Evolutionary conservation across 2,888 invertebrate genomes (phyloP).

Genomic region (Aleiodes leptofemur): DNA sequence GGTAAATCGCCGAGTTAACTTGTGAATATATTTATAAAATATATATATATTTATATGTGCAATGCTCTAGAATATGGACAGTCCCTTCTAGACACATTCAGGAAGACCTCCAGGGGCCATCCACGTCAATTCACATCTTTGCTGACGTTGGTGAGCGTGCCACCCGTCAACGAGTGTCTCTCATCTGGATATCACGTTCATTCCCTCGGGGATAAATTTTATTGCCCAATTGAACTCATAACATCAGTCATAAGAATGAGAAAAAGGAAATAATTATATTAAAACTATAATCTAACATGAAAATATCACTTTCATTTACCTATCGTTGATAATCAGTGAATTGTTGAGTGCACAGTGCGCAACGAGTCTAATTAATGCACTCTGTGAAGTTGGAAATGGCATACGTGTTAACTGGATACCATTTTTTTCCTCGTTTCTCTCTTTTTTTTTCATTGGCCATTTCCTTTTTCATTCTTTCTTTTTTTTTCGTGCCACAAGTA

Average conservation of each 20-base stretch:
- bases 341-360: slow-evolving; percentile 13
- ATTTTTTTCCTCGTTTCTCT: not conserved
- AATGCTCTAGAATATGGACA: slow-evolving; percentile 12
- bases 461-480: no score
- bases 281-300: slow-evolving; percentile 14
- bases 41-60: not conserved
- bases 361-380: slow-evolving; percentile 33
- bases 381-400: not conserved
- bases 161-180: slow-evolving; percentile 33
- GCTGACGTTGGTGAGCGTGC: slow-evolving; percentile 26
- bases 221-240: not conserved
- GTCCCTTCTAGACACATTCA: slow-evolving; percentile 2
- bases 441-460: no score
- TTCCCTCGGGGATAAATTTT: not conserved
- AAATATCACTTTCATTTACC: slow-evolving; percentile 39
- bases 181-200: slow-evolving; percentile 2
- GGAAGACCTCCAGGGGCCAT: slow-evolving; percentile 29
- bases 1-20: not conserved
- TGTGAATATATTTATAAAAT: slow-evolving; percentile 5
- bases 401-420: slow-evolving; percentile 10
- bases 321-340: slow-evolving; percentile 28
- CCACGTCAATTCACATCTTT: slow-evolving; percentile 24
- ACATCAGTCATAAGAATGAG: slow-evolving; percentile 1
- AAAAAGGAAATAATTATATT: not conserved
- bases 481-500: no score